Evolutionary conservation across 2,113 vertebrate genomes (phyloP), one percentile per base, ranked within the genome.

Genomic region (Megaptera novaeangliae): DNA sequence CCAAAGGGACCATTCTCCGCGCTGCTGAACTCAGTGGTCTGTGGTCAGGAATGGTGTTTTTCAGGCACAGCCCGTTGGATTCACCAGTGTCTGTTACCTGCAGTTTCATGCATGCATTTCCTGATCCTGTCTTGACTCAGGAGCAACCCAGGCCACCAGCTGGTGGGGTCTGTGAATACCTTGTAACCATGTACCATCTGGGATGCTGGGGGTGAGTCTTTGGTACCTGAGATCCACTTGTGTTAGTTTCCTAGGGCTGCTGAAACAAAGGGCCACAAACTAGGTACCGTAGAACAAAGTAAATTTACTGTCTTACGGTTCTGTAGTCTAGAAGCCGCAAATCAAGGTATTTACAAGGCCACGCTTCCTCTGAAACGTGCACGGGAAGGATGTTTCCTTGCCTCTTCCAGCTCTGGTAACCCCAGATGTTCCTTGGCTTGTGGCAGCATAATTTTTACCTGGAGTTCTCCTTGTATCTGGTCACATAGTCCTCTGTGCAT

Each of bases 11-110:
- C 27, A 1, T n/a, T 80, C 34, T 6, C n/a, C 4, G 5, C 0
- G 1, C 25, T 14, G 23, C 23, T 4, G 23, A 52, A 12, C 29
- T 52, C 52, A 11, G 64, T 31, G 75, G 39, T 8, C 52, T 17
- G 59, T 1, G 15, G 9, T 31, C 61, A 69, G 4, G 44, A 8
- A 21, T 29, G 27, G 4, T 29, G 25, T 36, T 71, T 44, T 75
- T 10, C 23, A 41, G 66, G 17, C 29, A 44, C 6, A 14, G 0
- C 23, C n/a, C 14, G 0, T 4, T 4, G 61, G 8, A 59, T n/a
- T 11, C 8, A 15, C 4, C 5, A 8, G 63, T 14, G 31, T 61
- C n/a, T 5, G 0, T 81, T 46, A 20, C 31, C 34, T 59, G n/a
- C 25, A 8, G 2, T 27, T 68, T 72, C 41, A 21, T 8, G 25